These are phyloP conservation scores for Agelastica alni DNA, from an alignment of 2,888 invertebrate species.

Conservation along the genomic window DNA sequence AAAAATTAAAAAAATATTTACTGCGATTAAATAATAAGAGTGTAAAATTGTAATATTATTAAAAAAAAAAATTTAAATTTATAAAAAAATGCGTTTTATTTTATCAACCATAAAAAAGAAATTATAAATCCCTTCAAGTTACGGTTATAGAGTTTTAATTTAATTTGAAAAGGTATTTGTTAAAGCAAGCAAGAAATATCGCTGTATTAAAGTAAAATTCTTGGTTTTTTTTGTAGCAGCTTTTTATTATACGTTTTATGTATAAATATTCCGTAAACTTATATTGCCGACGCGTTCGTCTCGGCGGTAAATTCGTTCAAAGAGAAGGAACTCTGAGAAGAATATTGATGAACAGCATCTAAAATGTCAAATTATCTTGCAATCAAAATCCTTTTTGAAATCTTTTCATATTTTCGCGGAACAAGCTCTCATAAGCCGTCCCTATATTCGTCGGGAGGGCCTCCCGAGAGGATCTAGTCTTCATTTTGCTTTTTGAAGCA, in stretches of 20 bases:
- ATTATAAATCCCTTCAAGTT: no score
- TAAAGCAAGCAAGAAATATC: conserved; percentile 1
- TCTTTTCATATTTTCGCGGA: conserved; percentile 45
- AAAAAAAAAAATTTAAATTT: no score
- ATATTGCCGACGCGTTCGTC: conserved; percentile 22
- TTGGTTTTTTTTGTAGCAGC: conserved; percentile 7
- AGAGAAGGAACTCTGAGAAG: conserved; percentile 38
- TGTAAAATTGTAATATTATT: no score
- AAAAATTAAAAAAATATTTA: no score
- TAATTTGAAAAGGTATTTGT: background rate
- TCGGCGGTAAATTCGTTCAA: conserved; percentile 34
- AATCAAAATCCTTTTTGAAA: conserved; percentile 48
- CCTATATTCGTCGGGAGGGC: conserved; percentile 45
- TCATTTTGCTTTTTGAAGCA: conserved; percentile 53
- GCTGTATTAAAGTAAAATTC: background rate
- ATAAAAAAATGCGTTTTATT: no score
- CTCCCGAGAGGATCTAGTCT: conserved; percentile 50
- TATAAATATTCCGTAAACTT: conserved; percentile 18
- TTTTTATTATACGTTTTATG: conserved; percentile 5
- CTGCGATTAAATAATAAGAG: no score
- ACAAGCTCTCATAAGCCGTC: conserved; percentile 44
- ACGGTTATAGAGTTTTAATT: no score
- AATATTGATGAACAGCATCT: conserved; percentile 47
- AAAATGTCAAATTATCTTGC: conserved; percentile 48
- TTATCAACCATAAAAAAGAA: no score